Evolutionary conservation across 2,113 vertebrate genomes (phyloP).

Genomic region (Tragelaphus strepsiceros): DNA sequence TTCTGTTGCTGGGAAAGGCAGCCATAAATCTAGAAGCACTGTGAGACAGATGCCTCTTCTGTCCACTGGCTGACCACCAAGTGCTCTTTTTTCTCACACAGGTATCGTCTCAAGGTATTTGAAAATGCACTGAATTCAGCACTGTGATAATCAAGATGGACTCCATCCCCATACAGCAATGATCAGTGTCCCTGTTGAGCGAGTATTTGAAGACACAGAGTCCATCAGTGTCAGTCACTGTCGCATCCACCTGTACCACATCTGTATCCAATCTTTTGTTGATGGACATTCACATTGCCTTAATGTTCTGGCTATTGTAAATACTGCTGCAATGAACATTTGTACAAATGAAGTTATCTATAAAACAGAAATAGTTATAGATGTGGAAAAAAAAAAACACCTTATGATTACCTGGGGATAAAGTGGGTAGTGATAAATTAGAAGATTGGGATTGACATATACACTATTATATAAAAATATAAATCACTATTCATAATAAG

Average conservation of each 20-base stretch:
- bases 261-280: neutral
- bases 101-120: constrained; percentile 61
- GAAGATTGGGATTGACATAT: neutral
- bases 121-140: constrained; percentile 79
- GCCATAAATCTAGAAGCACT: constrained; percentile 83
- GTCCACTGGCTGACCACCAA: constrained; percentile 68
- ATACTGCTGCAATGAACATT: neutral
- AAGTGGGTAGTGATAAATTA: neutral
- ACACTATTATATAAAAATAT: neutral
- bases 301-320: neutral
- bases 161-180: neutral
- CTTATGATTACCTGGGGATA: neutral
- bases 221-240: neutral
- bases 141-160: neutral
- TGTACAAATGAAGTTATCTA: neutral
- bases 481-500: neutral
- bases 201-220: neutral
- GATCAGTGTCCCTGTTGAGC: neutral
- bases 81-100: constrained; percentile 46
- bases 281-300: neutral
- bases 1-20: constrained; percentile 85
- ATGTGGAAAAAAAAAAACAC: neutral
- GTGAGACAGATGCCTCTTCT: constrained; percentile 70
- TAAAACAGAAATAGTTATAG: neutral
- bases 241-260: neutral